Percentiles rank a stretch among this genome's conserved stretches.
These are phyloP conservation scores for Serripes groenlandicus DNA, from an alignment of 2,888 invertebrate genomes.

Conservation along the genomic window DNA sequence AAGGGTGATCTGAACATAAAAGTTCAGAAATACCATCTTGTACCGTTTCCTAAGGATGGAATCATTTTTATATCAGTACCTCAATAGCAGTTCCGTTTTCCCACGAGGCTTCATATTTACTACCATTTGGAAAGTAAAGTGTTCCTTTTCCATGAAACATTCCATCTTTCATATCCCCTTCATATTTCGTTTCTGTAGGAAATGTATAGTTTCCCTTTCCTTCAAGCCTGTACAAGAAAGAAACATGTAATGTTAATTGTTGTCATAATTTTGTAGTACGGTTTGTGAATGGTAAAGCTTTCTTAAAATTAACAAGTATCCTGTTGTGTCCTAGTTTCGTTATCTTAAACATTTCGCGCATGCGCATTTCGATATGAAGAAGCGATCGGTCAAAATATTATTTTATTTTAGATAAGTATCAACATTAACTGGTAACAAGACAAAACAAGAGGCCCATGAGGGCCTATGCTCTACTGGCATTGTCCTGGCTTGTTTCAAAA, in stretches of 20 bases:
- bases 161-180: conserved; percentile 90
- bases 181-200: conserved; percentile 87
- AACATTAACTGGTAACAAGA: no score
- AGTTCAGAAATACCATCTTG: no score
- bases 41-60: no score
- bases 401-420: no score
- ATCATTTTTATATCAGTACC: no score
- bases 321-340: not conserved
- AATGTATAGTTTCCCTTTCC: conserved; percentile 85
- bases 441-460: no score
- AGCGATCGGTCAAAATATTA: not conserved
- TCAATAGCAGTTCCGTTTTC: conserved; percentile 88
- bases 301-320: not conserved
- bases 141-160: conserved; percentile 91
- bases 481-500: no score
- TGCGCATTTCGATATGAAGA: no score
- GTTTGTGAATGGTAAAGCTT: not conserved
- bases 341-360: no score
- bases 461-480: no score
- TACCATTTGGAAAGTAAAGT: conserved; percentile 89
- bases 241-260: conserved; percentile 3
- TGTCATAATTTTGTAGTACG: not conserved
- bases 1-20: no score
- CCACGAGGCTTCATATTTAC: conserved; percentile 90
- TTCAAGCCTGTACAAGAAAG: conserved; percentile 81